A percentile compares a stretch with the other conserved stretches of the same genome.
Conservation (phyloP, 2,113 vertebrate species). For the Vulpes lagopus region DNA sequence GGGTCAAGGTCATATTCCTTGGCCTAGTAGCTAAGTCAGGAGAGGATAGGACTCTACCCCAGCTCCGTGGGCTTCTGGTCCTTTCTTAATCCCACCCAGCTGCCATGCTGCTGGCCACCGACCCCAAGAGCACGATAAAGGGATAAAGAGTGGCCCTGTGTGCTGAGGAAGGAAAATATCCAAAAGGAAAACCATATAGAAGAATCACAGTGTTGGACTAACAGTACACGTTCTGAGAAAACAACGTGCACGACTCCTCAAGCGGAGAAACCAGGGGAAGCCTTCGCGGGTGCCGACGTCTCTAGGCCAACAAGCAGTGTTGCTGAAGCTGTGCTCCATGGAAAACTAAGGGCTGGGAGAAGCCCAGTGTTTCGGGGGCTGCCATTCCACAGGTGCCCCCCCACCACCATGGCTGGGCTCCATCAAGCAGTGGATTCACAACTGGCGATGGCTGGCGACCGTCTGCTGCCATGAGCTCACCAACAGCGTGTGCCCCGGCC, state of each 20-base stretch:
- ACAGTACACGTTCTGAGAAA: neutral
- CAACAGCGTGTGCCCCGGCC: neutral
- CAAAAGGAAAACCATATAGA: neutral
- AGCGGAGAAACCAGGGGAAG: neutral
- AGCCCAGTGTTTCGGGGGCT: neutral
- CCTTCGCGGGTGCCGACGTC: neutral
- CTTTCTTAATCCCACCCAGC: neutral
- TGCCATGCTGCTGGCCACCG: neutral
- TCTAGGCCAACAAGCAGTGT: rapidly evolving
- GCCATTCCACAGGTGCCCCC: rapidly evolving
- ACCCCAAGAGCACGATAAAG: too few species aligned
- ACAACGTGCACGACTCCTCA: neutral
- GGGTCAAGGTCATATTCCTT: neutral
- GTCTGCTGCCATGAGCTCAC: neutral
- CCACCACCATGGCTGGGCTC: rapidly evolving
- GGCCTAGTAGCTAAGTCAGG: neutral
- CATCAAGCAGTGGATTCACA: neutral
- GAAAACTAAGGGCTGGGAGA: neutral
- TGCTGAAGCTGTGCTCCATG: neutral
- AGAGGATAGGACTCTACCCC: neutral
- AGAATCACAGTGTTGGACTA: neutral
- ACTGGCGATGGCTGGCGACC: neutral
- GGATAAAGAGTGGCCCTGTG: neutral
- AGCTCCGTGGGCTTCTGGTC: neutral
- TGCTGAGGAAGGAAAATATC: neutral